Evolutionary conservation across 1,140 invertebrate genomes (phyloP).

Genomic region (Listronotus oregonensis): DNA sequence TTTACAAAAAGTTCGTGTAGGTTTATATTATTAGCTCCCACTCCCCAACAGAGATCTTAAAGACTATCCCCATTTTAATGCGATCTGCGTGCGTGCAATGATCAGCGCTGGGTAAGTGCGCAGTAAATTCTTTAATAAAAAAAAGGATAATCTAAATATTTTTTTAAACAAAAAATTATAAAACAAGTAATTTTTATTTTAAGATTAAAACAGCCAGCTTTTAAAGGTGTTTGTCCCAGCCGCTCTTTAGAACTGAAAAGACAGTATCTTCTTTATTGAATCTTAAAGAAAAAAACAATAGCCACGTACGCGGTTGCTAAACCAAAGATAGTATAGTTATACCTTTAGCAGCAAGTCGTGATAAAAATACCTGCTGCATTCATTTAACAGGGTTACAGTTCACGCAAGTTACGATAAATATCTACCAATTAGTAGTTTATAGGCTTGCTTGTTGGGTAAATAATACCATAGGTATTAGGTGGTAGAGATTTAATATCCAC

Average conservation of each 20-base stretch:
- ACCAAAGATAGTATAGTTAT: constrained; percentile 12
- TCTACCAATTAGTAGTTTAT: constrained; percentile 52
- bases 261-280: constrained; percentile 18
- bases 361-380: constrained; percentile 37
- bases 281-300: constrained; percentile 29
- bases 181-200: too few relatives aligned
- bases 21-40: too few relatives aligned
- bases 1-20: too few relatives aligned
- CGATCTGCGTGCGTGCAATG: too few relatives aligned
- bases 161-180: too few relatives aligned
- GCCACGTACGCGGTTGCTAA: constrained; percentile 16
- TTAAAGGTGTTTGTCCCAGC: too few relatives aligned
- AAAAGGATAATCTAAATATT: too few relatives aligned
- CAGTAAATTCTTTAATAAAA: too few relatives aligned
- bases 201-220: too few relatives aligned
- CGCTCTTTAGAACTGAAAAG: background rate
- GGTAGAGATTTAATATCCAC: background rate
- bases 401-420: constrained; percentile 48
- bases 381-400: constrained; percentile 49
- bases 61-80: too few relatives aligned
- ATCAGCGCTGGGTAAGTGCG: too few relatives aligned
- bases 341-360: constrained; percentile 26
- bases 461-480: constrained; percentile 22
- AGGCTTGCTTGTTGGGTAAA: constrained; percentile 40
- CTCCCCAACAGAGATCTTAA: too few relatives aligned